These are phyloP conservation scores for Psittacula cyanocephala DNA, from an alignment of 2,113 vertebrate genomes.

Conservation along the genomic window DNA sequence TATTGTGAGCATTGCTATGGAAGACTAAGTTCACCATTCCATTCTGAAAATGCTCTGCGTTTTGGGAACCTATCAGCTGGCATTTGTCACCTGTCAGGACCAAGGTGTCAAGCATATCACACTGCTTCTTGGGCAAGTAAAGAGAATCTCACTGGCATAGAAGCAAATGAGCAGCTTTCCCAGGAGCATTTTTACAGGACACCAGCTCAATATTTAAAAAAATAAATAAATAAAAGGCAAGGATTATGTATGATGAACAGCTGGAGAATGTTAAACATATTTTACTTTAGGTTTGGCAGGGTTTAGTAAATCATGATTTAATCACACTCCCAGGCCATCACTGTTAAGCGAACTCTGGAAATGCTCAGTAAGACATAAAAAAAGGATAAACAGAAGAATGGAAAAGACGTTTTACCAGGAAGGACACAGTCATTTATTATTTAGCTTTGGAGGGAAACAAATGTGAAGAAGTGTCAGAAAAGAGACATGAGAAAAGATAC, in stretches of 20 bases:
- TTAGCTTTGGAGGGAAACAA: slow-evolving; percentile 9
- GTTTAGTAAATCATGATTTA: slow-evolving; percentile 65
- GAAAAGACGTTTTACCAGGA: slow-evolving; percentile 60
- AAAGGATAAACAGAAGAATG: slow-evolving; percentile 52
- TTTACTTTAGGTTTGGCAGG: slow-evolving; percentile 71
- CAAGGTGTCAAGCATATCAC: slow-evolving; percentile 12
- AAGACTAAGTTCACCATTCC: not conserved
- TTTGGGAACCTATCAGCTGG: not conserved
- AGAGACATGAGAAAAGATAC: not conserved
- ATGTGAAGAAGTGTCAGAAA: not conserved
- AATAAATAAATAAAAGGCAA: slow-evolving; percentile 24
- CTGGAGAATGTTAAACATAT: slow-evolving; percentile 68
- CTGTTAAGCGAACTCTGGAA: slow-evolving; percentile 61
- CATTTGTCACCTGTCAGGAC: slow-evolving; percentile 8
- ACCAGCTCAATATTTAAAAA: slow-evolving; percentile 51
- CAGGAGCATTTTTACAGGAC: slow-evolving; percentile 39
- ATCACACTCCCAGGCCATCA: slow-evolving; percentile 51
- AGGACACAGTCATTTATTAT: slow-evolving; percentile 32
- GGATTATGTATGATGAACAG: slow-evolving; percentile 65
- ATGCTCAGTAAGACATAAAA: slow-evolving; percentile 40
- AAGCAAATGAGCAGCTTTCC: slow-evolving; percentile 1
- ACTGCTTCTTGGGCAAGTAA: not conserved
- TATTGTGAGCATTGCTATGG: not conserved
- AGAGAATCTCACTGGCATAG: not conserved
- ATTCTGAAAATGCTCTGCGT: not conserved